Evolutionary conservation across 2,797 vertebrate species (phyloP), one percentile per base, ranked within the genome.

Genomic region (Moxostoma hubbsi): DNA sequence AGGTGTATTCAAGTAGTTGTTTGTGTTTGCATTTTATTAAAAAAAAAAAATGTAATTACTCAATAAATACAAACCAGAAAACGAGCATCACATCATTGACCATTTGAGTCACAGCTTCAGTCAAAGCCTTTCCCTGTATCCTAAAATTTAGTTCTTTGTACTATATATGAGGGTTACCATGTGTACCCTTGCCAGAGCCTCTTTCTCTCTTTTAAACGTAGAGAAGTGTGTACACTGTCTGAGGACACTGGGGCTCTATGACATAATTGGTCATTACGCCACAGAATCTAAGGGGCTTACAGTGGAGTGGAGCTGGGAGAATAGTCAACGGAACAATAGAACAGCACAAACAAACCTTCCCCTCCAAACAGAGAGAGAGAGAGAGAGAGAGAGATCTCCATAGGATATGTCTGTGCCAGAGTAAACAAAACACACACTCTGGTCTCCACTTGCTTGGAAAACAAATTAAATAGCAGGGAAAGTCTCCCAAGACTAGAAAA

Each of bases 361-460:
- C 49, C 18, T 64, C 51, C 64, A 76, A 74, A 72, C 61, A 69
- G 72, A 78, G 53, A 68, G 45, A 15, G 47, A 57, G 18, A 65
- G 51, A 49, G 51, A 15, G 11, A 24, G 66, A 59, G 24, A 24
- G 66, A 65, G 58, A 82, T 49, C 80, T 80, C 75, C 82, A 55
- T 61, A 84, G 82, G 82, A 78, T 72, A 78, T 86, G 85, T 84
- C 82, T 82, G 71, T 82, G 84, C 80, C 80, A 82, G 74, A 75
- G 80, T 73, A 84, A 84, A 86, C 77, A 84, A 77, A 85, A 84
- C 79, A 82, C 61, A 75, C 72, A 85, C 61, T 51, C 81, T 79
- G 76, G 75, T 81, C 78, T 76, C 79, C 64, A 54, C 74, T 66
- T 51, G 58, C 74, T 77, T 66, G 75, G 75, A 82, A 77, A 82